Conservation (phyloP, 2,797 vertebrate species). For the Oreochromis grahami region DNA sequence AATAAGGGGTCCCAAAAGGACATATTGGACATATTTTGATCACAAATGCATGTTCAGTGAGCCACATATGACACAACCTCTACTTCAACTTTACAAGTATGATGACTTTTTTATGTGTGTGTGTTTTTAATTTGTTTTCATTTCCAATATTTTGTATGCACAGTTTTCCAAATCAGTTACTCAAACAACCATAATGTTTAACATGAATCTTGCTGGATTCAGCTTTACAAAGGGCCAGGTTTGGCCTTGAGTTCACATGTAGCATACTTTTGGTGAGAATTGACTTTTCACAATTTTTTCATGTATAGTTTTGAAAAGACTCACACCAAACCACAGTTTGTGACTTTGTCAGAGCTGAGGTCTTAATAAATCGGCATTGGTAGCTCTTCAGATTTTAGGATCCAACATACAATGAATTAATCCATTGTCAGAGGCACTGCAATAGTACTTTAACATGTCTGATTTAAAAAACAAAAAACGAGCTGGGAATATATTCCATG, state of each 20-base stretch:
- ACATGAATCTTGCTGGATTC: not conserved
- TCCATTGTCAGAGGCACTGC: conserved; percentile 8
- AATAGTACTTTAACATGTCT: not conserved
- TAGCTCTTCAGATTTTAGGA: conserved; percentile 8
- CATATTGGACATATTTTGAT: not conserved
- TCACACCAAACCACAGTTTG: not conserved
- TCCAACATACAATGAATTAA: conserved; percentile 16
- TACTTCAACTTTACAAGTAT: not conserved
- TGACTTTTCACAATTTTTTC: not conserved
- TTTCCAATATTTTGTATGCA: not conserved
- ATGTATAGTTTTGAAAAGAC: not conserved
- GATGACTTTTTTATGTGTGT: not conserved
- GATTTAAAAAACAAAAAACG: accelerated
- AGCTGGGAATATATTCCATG: not conserved
- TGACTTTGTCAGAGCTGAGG: not conserved
- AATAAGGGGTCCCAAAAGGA: not conserved
- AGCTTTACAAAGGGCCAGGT: not conserved
- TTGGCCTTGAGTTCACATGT: not conserved
- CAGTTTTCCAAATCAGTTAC: not conserved
- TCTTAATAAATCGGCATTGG: not conserved
- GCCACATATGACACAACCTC: not conserved
- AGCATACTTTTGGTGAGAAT: not conserved
- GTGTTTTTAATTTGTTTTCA: not conserved
- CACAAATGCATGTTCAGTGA: not conserved
- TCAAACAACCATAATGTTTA: not conserved